A percentile compares a stretch with the other conserved stretches of the same genome.
Evolutionary conservation across 37 sponge, comb jelly and placozoan species (phyloP).

Genomic region (Ianthella basta): DNA sequence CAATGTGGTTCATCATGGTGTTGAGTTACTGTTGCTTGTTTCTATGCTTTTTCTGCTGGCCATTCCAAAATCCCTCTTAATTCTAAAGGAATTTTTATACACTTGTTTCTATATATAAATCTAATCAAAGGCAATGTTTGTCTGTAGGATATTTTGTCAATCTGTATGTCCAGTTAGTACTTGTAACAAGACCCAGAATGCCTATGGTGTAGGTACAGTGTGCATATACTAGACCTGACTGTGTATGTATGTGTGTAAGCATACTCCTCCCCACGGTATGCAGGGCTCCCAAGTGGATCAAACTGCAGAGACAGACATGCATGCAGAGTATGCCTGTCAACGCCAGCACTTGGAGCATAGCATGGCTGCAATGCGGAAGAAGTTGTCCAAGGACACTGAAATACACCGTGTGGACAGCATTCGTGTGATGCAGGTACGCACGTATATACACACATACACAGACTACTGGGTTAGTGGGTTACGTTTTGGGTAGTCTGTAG

Average conservation of each 20-base stretch:
- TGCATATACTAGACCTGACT: background rate
- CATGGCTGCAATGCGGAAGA: slow-evolving; percentile 93
- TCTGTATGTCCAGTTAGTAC: background rate
- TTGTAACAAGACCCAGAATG: background rate
- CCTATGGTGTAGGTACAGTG: background rate
- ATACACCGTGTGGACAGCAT: slow-evolving; percentile 92
- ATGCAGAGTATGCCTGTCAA: slow-evolving; percentile 89
- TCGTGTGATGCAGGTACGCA: slow-evolving; percentile 94
- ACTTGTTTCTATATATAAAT: too few species aligned
- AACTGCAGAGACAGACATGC: slow-evolving; percentile 82
- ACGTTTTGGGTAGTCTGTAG: too few species aligned
- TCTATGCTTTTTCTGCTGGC: too few species aligned
- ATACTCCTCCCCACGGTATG: too few species aligned
- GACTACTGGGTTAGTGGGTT: too few species aligned
- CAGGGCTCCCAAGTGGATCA: slow-evolving; percentile 67
- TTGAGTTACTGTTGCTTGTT: too few species aligned
- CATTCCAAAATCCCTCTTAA: too few species aligned
- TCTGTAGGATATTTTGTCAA: background rate
- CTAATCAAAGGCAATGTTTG: background rate
- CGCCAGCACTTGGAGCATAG: slow-evolving; percentile 95
- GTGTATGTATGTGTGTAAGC: too few species aligned
- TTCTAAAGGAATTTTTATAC: too few species aligned
- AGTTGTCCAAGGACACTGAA: slow-evolving; percentile 90
- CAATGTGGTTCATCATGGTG: too few species aligned
- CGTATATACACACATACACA: background rate